These are phyloP conservation scores for Nannobrachium achirus DNA, from an alignment of 2,113 vertebrate species.

Conservation along the genomic window DNA sequence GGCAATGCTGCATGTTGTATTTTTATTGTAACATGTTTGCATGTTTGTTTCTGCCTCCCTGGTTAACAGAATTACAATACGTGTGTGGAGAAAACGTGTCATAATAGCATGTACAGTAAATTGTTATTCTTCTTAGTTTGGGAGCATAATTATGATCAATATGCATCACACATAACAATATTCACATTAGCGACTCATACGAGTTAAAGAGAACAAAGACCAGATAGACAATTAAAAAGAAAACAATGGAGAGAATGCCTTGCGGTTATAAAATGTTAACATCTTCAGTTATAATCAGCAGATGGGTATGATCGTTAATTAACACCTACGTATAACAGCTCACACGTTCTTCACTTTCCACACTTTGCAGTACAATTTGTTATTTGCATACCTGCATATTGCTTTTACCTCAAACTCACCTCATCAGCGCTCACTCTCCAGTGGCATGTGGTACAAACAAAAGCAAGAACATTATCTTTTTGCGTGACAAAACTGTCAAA, in stretches of 20 bases:
- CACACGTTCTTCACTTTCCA: background rate
- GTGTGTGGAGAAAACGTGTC: no score
- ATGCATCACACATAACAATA: conserved; percentile 11
- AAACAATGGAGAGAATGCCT: no score
- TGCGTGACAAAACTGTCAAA: conserved; percentile 3
- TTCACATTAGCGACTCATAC: conserved; percentile 10
- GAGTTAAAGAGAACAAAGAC: conserved; percentile 18
- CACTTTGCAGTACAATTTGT: background rate
- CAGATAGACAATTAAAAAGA: conserved; percentile 27
- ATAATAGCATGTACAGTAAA: background rate
- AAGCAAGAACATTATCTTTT: background rate
- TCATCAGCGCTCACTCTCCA: conserved; percentile 3
- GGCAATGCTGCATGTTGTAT: conserved; percentile 2
- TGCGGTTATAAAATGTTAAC: background rate
- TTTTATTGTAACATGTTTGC: background rate
- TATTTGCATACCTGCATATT: conserved; percentile 9
- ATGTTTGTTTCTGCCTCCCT: conserved; percentile 17
- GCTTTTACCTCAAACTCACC: conserved; percentile 32
- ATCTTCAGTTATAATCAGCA: conserved; percentile 3
- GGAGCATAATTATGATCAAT: conserved; percentile 25
- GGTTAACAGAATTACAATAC: background rate
- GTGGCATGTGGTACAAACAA: conserved; percentile 3
- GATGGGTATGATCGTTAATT: background rate
- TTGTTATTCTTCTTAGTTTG: conserved; percentile 12
- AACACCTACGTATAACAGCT: background rate